Percentiles rank a stretch among this genome's conserved stretches.
These are phyloP conservation scores for Cebidichthys violaceus DNA, from an alignment of 2,113 vertebrate species.

Conservation along the genomic window DNA sequence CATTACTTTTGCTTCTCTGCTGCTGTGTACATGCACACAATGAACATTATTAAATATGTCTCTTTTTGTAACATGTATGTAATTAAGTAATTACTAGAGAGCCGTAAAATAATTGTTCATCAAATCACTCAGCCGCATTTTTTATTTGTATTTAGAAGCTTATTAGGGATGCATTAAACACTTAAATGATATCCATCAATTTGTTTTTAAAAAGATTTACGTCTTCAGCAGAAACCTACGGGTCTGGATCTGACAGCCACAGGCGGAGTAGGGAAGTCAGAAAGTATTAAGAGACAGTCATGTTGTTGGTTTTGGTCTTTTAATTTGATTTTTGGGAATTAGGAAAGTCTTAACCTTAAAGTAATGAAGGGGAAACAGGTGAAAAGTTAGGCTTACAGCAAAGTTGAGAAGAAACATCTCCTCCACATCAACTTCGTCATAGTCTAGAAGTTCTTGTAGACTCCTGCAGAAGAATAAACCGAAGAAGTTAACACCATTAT, in stretches of 20 bases:
- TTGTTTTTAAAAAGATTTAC: not conserved
- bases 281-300: no score
- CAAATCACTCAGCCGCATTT: not conserved
- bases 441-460: constrained; percentile 95
- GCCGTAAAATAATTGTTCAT: no score
- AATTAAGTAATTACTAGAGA: not conserved
- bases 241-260: not conserved
- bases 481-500: constrained; percentile 1
- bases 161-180: not conserved
- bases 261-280: no score
- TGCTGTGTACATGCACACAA: not conserved
- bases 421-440: constrained; percentile 90
- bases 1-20: no score
- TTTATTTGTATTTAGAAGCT: not conserved
- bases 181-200: not conserved
- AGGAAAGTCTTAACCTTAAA: not conserved
- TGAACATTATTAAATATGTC: not conserved
- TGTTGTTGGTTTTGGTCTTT: not conserved
- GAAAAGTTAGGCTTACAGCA: constrained; percentile 84
- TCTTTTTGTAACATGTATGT: not conserved
- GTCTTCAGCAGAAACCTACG: not conserved
- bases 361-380: not conserved
- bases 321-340: no score
- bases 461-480: constrained; percentile 82
- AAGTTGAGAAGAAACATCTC: constrained; percentile 96